phyloP scores from a whole-genome alignment of 1,140 invertebrate species.

The Caenorhabditis briggsae region DNA sequence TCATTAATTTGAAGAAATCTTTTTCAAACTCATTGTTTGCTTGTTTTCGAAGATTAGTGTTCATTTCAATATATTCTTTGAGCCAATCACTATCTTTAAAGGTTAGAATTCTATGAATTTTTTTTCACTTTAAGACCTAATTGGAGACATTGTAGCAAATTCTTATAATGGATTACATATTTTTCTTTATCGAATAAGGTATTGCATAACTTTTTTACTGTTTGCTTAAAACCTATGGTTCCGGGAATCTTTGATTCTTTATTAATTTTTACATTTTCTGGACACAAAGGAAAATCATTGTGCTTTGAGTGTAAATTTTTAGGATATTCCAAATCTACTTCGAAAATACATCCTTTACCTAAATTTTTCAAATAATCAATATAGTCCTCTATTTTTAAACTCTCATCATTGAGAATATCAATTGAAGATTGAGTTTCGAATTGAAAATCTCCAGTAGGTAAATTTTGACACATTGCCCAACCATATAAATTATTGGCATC shows the following conservation, averaged over 20 bases:
- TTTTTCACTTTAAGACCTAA: conserved; percentile 79
- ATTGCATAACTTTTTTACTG: conserved; percentile 73
- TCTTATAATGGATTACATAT: conserved; percentile 80
- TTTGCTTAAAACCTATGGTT: too few relatives aligned
- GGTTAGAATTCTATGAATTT: conserved; percentile 79
- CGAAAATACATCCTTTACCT: too few relatives aligned
- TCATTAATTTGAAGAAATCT: too few relatives aligned
- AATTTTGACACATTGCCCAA: conserved; percentile 61
- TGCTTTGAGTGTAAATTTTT: conserved; percentile 73
- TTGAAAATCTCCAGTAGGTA: conserved; percentile 60
- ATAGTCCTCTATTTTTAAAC: conserved; percentile 28
- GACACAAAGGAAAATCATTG: conserved; percentile 78
- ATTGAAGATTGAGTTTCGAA: conserved; percentile 38
- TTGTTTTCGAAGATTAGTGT: too few relatives aligned
- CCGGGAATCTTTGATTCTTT: too few relatives aligned
- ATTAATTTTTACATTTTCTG: conserved; percentile 70
- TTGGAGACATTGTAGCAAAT: conserved; percentile 79
- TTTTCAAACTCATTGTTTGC: too few relatives aligned
- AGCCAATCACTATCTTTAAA: conserved; percentile 80
- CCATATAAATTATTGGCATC: conserved; percentile 73
- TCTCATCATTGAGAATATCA: neutral
- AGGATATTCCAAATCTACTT: conserved; percentile 71
- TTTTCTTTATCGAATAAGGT: conserved; percentile 76
- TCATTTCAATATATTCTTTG: too few relatives aligned
- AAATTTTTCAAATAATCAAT: conserved; percentile 66